A percentile compares a stretch with the other conserved stretches of the same genome.
These are phyloP conservation scores for Myanophis thanlyinensis DNA, from an alignment of 2,113 vertebrate species.

Conservation along the genomic window DNA sequence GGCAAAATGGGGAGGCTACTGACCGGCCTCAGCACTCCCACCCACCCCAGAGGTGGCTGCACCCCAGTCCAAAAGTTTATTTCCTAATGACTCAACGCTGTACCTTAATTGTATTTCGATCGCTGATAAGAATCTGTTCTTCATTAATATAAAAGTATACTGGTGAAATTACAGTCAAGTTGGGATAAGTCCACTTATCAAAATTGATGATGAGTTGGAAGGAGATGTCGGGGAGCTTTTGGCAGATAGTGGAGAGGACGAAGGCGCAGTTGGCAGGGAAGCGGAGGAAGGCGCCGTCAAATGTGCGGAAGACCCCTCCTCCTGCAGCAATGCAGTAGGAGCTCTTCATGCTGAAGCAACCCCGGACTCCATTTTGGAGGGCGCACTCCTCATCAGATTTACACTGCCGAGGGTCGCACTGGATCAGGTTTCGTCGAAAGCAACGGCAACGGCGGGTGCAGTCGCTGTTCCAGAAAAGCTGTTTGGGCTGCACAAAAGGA, in stretches of 20 bases:
- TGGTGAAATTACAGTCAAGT: slow-evolving; percentile 94
- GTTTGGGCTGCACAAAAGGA: slow-evolving; percentile 82
- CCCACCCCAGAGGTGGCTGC: neutral
- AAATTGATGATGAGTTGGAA: slow-evolving; percentile 99
- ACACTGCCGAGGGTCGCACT: slow-evolving; percentile 93
- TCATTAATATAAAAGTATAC: slow-evolving; percentile 98
- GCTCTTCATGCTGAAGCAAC: slow-evolving; percentile 86
- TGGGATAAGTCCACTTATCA: slow-evolving; percentile 95
- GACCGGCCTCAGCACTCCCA: neutral
- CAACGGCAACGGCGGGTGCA: slow-evolving; percentile 96
- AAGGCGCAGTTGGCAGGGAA: slow-evolving; percentile 97
- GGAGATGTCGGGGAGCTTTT: slow-evolving; percentile 94
- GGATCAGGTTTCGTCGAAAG: slow-evolving; percentile 94
- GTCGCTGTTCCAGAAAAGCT: slow-evolving; percentile 94
- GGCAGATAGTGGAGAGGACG: slow-evolving; percentile 96
- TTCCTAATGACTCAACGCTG: fast-evolving
- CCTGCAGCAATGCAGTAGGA: slow-evolving; percentile 92
- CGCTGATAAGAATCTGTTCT: slow-evolving; percentile 94
- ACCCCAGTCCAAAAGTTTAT: neutral
- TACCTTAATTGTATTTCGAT: slow-evolving; percentile 92
- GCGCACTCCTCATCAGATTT: slow-evolving; percentile 90
- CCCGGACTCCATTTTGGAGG: slow-evolving; percentile 81
- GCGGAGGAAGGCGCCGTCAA: slow-evolving; percentile 92
- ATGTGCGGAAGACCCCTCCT: slow-evolving; percentile 92
- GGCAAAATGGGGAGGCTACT: neutral